Evolutionary conservation across 2,113 vertebrate species (phyloP), one percentile per base, ranked within the genome.

Genomic region (Myotis brandtii): DNA sequence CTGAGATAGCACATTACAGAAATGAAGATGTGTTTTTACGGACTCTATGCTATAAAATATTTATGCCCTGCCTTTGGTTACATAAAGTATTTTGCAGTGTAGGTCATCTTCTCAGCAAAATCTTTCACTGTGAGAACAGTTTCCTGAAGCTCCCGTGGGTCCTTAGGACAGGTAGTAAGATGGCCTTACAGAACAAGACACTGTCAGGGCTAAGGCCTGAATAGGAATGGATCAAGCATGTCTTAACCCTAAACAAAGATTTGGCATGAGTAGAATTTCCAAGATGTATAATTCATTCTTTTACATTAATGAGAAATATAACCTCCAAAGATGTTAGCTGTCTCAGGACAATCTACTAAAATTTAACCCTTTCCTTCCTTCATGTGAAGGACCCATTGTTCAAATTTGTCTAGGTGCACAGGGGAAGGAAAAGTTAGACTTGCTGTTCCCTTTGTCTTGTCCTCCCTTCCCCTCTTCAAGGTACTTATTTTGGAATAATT

Each of bases 31-130:
- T 52, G 96, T 98, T 98, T 97, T 95, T 96, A 90, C 95, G 75
- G 86, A 97, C 96, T 98, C 94, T 75, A 3, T 75, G 50, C 76
- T 97, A 97, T 98, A 40, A 98, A 98, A 98, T 98, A 98, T 98
- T 98, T 97, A 98, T 97, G 85, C 79, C 54, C 82, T 96, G 95
- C 96, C 97, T 98, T 98, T 97, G 97, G 96, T 95, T 97, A 92
- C 70, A 96, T 86, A 93, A 96, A 97, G 96, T 92, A 96, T 98
- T 95, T 87, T 98, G 87, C 94, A 93, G 98, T 96, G 85, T 92
- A 97, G 97, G 96, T 98, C 96, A 97, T 97, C 48, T 96, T 96
- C 93, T 96, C 94, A 97, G 93, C 52, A 96, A 97, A 97, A 89
- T 79, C 88, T 97, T 98, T 94, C 69, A n/a, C 83, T 86, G 32